These are phyloP conservation scores for Balaeniceps rex DNA, from an alignment of 2,113 vertebrate species.

Conservation along the genomic window DNA sequence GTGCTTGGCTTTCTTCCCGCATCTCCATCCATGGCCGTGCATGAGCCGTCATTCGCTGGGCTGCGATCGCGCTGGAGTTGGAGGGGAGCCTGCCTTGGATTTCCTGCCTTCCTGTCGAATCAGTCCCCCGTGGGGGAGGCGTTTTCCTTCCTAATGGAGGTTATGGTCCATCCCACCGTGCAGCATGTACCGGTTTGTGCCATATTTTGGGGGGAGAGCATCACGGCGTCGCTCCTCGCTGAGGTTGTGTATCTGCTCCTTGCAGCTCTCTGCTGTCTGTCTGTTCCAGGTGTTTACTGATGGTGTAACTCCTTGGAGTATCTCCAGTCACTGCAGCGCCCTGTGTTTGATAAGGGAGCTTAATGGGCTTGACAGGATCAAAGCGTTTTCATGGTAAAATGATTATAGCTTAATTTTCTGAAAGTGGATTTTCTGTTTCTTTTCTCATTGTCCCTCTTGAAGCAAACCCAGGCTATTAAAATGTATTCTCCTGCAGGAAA, in stretches of 20 bases:
- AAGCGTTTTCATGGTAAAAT: conserved; percentile 21
- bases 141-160: conserved; percentile 30
- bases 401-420: conserved; percentile 42
- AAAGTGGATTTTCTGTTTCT: conserved; percentile 19
- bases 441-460: background rate
- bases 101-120: conserved; percentile 65
- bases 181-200: background rate
- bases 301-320: background rate
- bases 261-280: conserved; percentile 3
- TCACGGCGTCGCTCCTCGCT: background rate
- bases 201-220: background rate
- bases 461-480: background rate
- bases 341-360: conserved; percentile 18
- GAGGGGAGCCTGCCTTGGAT: conserved; percentile 57
- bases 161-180: background rate
- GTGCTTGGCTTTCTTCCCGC: background rate
- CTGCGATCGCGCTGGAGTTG: background rate
- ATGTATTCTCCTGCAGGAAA: background rate
- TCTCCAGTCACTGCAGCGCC: background rate
- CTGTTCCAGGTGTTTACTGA: conserved; percentile 63
- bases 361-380: conserved; percentile 52
- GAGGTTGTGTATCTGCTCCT: background rate
- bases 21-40: conserved; percentile 18
- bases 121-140: conserved; percentile 36
- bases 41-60: conserved; percentile 15